A percentile compares a stretch with the other conserved stretches of the same genome.
These are phyloP conservation scores for Molorchus minor DNA, from an alignment of 2,888 invertebrate species.

Conservation along the genomic window DNA sequence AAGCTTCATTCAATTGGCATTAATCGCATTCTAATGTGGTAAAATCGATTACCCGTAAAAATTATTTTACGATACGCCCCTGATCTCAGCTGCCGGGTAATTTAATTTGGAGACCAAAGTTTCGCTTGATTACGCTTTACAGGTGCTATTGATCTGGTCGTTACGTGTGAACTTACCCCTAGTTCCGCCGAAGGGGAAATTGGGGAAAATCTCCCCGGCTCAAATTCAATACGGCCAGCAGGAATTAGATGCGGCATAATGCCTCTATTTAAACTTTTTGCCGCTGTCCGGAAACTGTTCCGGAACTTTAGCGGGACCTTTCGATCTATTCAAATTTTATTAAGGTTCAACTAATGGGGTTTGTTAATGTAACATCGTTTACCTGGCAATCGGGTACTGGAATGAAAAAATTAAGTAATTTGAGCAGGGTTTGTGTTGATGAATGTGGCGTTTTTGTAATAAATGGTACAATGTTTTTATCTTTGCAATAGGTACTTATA, in stretches of 20 bases:
- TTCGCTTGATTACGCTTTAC: constrained; percentile 58
- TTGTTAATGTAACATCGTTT: constrained; percentile 24
- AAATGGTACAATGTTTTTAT: too few relatives aligned
- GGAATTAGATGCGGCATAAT: constrained; percentile 37
- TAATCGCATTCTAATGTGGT: background rate
- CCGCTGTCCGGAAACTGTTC: constrained; percentile 13
- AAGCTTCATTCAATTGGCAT: background rate
- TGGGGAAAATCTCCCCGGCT: constrained; percentile 23
- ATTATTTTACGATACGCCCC: constrained; percentile 7
- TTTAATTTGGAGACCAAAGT: constrained; percentile 49
- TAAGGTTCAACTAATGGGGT: constrained; percentile 26
- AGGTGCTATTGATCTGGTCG: constrained; percentile 59
- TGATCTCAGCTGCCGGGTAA: constrained; percentile 37
- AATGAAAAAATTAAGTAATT: constrained; percentile 19
- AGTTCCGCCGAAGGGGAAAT: constrained; percentile 31
- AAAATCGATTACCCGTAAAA: constrained; percentile 1
- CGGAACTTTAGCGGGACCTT: constrained; percentile 23
- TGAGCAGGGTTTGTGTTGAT: background rate
- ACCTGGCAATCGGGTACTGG: constrained; percentile 16
- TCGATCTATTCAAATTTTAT: constrained; percentile 32
- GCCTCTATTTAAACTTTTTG: constrained; percentile 37
- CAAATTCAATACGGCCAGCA: constrained; percentile 25
- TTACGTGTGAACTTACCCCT: constrained; percentile 52
- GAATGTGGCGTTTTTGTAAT: background rate
- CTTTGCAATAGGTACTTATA: too few relatives aligned